phyloP scores from a whole-genome alignment of 2,113 vertebrate genomes.

The Lamprologus tigripictilis region DNA sequence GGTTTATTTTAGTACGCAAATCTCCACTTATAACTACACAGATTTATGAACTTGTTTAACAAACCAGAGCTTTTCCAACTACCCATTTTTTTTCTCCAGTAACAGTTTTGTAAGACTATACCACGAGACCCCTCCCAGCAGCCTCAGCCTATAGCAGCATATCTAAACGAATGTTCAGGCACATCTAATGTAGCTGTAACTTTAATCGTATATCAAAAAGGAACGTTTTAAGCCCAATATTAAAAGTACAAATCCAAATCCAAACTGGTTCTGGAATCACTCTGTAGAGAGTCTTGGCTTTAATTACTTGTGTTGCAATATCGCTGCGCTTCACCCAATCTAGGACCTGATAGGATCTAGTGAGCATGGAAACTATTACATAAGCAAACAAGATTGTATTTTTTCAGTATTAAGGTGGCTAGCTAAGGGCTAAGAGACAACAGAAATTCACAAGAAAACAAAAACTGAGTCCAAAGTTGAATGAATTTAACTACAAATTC shows the following conservation, averaged over 20 bases:
- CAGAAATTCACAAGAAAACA: background rate
- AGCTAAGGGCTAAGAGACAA: background rate
- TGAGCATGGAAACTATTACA: background rate
- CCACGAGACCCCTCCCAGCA: accelerated
- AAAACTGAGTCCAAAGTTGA: background rate
- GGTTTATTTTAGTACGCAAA: background rate
- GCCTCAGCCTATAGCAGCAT: background rate
- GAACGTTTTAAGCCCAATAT: background rate
- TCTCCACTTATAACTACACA: background rate
- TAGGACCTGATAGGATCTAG: background rate
- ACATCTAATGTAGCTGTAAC: background rate
- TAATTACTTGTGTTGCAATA: background rate
- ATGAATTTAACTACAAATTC: background rate
- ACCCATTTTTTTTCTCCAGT: background rate
- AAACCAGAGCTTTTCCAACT: background rate
- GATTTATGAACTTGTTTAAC: background rate
- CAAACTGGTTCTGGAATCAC: background rate
- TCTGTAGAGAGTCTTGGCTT: background rate
- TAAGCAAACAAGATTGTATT: background rate
- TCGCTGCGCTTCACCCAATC: accelerated
- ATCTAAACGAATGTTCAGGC: background rate
- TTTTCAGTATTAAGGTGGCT: background rate
- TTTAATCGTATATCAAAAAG: background rate
- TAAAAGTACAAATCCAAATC: background rate
- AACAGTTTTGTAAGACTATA: background rate